Conservation (phyloP, 2,888 invertebrate genomes). For the Apomyelois bistriatella region DNA sequence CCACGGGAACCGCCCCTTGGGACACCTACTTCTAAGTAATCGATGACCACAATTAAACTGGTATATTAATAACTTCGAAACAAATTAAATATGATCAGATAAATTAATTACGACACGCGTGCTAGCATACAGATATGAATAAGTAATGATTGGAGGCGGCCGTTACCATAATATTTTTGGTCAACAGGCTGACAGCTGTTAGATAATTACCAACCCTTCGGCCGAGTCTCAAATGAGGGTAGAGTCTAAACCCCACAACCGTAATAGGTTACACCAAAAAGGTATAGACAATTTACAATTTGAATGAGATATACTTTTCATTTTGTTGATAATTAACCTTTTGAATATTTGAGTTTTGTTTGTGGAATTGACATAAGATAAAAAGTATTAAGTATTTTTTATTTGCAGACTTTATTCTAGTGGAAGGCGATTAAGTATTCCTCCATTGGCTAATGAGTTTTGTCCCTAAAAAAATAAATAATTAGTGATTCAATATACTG, state of each 20-base stretch:
- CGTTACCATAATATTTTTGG: conserved; percentile 1
- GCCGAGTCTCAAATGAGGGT: not conserved
- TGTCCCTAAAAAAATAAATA: no score
- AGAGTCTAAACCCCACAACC: not conserved
- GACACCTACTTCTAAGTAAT: no score
- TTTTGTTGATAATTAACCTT: not conserved
- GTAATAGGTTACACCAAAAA: not conserved
- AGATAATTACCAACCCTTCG: not conserved
- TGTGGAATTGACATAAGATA: no score
- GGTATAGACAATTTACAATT: not conserved
- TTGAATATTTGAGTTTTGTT: not conserved
- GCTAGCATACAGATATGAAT: not conserved
- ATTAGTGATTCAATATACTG: no score
- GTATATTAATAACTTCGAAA: not conserved
- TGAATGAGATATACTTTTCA: not conserved
- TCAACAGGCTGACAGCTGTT: not conserved
- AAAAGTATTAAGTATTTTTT: no score
- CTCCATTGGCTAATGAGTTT: no score
- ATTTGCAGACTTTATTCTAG: no score
- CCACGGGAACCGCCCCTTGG: no score
- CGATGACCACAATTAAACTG: no score
- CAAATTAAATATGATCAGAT: not conserved
- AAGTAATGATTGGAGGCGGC: not conserved
- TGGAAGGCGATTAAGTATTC: no score
- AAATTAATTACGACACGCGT: not conserved